Evolutionary conservation across 2,797 vertebrate species (phyloP).

Genomic region (Vipera latastei): DNA sequence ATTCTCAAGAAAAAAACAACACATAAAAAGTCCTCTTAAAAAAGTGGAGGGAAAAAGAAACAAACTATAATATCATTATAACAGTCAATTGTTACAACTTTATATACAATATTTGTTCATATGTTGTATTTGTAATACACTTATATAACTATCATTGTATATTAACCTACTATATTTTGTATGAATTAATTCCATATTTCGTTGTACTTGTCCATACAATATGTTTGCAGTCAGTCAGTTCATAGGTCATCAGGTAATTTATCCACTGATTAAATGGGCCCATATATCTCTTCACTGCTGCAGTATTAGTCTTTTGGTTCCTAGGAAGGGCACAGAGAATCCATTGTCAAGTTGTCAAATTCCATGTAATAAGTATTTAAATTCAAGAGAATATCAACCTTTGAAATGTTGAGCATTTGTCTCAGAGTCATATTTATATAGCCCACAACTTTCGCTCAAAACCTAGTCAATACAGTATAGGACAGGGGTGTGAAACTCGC

Average conservation of each 20-base stretch:
- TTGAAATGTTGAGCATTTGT: background rate
- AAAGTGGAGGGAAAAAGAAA: background rate
- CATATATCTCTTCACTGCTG: background rate
- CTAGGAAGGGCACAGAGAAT: background rate
- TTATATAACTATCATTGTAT: background rate
- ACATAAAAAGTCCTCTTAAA: background rate
- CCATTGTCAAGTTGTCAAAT: background rate
- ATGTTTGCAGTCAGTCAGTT: background rate
- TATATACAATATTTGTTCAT: background rate
- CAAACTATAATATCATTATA: no score
- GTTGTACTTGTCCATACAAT: background rate
- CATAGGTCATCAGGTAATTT: background rate
- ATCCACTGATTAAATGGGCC: background rate
- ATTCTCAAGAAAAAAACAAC: background rate
- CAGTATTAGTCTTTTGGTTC: background rate
- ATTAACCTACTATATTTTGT: background rate
- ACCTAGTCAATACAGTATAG: no score
- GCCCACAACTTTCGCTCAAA: background rate
- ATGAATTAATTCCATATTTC: background rate
- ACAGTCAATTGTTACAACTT: no score
- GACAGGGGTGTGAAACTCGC: no score
- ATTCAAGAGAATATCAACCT: background rate
- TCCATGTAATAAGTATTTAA: background rate
- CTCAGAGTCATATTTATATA: background rate
- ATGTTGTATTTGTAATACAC: background rate